These are phyloP conservation scores for Coecobrya sp. DNA, from an alignment of 2,888 invertebrate genomes.

Conservation along the genomic window DNA sequence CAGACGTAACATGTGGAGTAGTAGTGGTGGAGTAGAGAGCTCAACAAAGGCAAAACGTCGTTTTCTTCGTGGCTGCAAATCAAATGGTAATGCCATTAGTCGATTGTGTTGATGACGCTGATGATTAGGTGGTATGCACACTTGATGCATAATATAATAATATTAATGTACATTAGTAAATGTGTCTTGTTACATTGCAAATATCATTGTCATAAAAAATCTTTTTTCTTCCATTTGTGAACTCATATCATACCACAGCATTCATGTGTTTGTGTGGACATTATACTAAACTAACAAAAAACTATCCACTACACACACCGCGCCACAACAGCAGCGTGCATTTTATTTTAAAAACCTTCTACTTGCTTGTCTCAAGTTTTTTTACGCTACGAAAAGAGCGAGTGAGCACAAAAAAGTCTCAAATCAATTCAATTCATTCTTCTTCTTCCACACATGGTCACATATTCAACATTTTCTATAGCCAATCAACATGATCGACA, in stretches of 20 bases:
- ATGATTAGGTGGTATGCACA: constrained; percentile 53
- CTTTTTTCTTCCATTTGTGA: constrained; percentile 44
- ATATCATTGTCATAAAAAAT: constrained; percentile 36
- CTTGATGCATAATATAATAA: constrained; percentile 45
- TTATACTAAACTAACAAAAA: constrained; percentile 39
- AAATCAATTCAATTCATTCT: constrained; percentile 65
- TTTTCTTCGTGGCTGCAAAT: constrained; percentile 55
- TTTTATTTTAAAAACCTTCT: constrained; percentile 57
- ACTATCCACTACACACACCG: neutral
- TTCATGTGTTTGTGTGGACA: neutral
- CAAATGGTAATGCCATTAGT: constrained; percentile 53
- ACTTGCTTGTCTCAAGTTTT: constrained; percentile 43
- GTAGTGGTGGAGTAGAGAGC: neutral
- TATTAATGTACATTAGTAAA: constrained; percentile 57
- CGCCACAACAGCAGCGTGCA: constrained; percentile 1
- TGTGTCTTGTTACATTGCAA: constrained; percentile 59
- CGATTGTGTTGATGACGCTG: constrained; percentile 48
- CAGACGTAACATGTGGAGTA: constrained; percentile 3
- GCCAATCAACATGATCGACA: constrained; percentile 82
- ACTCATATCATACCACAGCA: neutral
- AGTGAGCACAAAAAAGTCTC: constrained; percentile 50
- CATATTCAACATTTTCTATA: constrained; percentile 79
- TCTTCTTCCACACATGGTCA: constrained; percentile 80
- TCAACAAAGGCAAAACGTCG: constrained; percentile 52
- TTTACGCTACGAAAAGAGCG: constrained; percentile 27